Evolutionary conservation across 2,797 vertebrate species (phyloP).

Genomic region (Scyliorhinus canicula): DNA sequence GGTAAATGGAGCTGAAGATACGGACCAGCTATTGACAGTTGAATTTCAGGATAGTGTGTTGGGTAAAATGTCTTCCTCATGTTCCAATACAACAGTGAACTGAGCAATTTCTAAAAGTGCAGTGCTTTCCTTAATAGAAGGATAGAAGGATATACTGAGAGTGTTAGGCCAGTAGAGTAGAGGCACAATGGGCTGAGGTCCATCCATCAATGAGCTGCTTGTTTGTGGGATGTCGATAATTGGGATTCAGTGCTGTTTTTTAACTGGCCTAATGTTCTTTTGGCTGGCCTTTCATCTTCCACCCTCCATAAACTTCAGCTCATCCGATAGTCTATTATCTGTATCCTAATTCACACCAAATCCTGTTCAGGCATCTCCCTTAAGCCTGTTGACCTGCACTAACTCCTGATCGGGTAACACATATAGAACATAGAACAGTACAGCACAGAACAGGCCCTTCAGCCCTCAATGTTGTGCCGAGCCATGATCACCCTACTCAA

Average conservation of each 20-base stretch:
- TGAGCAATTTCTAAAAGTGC: neutral
- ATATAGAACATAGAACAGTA: no score
- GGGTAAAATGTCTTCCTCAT: neutral
- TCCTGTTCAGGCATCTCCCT: neutral
- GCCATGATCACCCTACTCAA: no score
- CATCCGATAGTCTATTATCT: neutral
- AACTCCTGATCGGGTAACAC: neutral
- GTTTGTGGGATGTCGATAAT: neutral
- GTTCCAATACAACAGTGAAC: neutral
- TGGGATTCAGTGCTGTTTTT: neutral
- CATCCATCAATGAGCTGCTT: neutral
- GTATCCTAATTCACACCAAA: neutral
- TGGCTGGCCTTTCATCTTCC: neutral
- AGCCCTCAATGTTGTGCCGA: no score
- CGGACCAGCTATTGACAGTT: neutral
- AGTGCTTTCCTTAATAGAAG: neutral
- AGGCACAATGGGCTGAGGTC: neutral
- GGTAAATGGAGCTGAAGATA: neutral
- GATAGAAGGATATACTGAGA: neutral
- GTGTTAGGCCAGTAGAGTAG: neutral
- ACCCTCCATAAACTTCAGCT: neutral
- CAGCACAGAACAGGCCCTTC: no score
- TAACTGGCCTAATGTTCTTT: neutral
- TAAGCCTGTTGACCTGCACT: neutral
- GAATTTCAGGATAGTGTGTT: neutral